Percentiles rank a stretch among this genome's conserved stretches.
phyloP scores from a whole-genome alignment of 2,888 invertebrate species.

The Apamea epomidion region DNA sequence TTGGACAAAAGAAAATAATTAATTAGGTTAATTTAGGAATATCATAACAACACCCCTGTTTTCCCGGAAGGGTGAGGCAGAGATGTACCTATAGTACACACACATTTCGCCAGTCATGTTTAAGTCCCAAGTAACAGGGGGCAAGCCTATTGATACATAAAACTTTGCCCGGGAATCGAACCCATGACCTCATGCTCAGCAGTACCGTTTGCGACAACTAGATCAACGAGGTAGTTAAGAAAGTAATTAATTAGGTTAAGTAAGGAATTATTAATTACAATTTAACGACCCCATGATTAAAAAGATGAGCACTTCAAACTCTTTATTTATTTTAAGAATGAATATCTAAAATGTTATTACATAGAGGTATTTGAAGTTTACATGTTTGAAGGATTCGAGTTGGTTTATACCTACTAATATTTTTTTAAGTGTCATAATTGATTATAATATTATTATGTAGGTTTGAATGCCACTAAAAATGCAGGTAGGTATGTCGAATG shows the following conservation, averaged over 20 bases:
- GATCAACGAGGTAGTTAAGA: not conserved
- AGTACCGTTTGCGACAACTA: too few relatives aligned
- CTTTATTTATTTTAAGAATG: not conserved
- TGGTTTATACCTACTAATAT: too few relatives aligned
- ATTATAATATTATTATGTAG: not conserved
- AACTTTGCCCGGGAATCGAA: too few relatives aligned
- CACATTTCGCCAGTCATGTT: not conserved
- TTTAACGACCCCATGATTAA: not conserved
- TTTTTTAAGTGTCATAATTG: not conserved
- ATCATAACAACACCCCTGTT: too few relatives aligned
- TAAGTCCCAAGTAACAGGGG: not conserved
- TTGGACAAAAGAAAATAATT: conserved; percentile 35
- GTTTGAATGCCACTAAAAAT: not conserved
- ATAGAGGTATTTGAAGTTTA: not conserved
- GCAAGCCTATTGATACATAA: not conserved
- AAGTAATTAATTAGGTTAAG: not conserved
- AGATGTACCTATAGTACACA: not conserved
- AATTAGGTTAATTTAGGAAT: not conserved
- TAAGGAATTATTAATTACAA: not conserved
- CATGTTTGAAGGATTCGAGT: too few relatives aligned
- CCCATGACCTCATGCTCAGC: too few relatives aligned
- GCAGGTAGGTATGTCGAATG: not conserved
- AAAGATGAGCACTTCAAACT: not conserved
- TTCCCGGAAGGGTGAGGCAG: too few relatives aligned
- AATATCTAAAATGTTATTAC: not conserved